phyloP scores from a whole-genome alignment of 2,888 invertebrate genomes.

The Zygaena filipendulae region DNA sequence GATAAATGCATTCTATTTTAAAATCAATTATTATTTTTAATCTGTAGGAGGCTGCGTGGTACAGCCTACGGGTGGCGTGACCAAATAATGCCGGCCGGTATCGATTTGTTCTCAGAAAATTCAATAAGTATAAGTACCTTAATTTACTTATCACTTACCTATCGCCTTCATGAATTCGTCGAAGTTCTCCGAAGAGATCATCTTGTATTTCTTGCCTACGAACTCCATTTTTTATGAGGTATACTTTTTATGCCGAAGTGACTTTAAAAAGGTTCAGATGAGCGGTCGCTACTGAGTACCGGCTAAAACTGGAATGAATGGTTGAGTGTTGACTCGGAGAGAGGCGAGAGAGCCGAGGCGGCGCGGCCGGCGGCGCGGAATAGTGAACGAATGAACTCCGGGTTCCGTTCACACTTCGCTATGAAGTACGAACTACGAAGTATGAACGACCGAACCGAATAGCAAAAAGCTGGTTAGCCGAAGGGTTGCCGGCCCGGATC shows the following conservation, averaged over 20 bases:
- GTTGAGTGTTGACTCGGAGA: too few relatives aligned
- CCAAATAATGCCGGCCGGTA: conserved; percentile 38
- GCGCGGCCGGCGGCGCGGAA: conserved; percentile 9
- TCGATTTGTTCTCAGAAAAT: conserved; percentile 19
- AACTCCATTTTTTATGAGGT: conserved; percentile 60
- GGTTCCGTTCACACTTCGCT: too few relatives aligned
- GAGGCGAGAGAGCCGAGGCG: too few relatives aligned
- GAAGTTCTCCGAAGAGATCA: conserved; percentile 83
- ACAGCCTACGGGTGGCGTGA: conserved; percentile 14
- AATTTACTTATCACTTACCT: conserved; percentile 69
- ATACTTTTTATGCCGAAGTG: conserved; percentile 2
- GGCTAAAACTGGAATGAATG: conserved; percentile 43
- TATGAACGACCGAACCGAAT: neutral
- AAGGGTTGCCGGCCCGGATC: too few relatives aligned
- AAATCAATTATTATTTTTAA: too few relatives aligned
- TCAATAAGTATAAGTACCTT: conserved; percentile 20
- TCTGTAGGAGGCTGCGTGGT: too few relatives aligned
- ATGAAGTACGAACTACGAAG: too few relatives aligned
- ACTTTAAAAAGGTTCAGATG: conserved; percentile 3
- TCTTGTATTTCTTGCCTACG: conserved; percentile 83
- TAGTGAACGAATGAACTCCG: conserved; percentile 8
- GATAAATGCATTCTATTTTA: too few relatives aligned
- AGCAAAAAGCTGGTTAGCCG: conserved; percentile 1
- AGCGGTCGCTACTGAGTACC: conserved; percentile 18
- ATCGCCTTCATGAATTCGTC: conserved; percentile 90